Percentiles rank a stretch among this genome's conserved stretches.
Evolutionary conservation across 2,888 invertebrate species (phyloP).

Genomic region (Aplocera efformata): DNA sequence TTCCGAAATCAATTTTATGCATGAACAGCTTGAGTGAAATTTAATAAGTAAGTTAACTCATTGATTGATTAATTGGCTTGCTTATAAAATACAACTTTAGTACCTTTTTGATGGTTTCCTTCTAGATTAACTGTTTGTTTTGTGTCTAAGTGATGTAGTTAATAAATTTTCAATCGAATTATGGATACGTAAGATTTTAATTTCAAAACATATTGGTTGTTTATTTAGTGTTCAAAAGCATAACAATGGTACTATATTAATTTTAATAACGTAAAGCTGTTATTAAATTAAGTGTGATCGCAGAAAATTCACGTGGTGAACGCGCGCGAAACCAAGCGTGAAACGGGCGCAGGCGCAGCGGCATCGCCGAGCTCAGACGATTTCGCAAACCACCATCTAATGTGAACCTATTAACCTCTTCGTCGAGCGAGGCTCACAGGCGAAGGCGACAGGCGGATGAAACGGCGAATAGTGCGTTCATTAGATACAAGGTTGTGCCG

Average conservation of each 20-base stretch:
- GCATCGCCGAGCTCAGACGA: constrained; percentile 56
- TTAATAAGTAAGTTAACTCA: constrained; percentile 25
- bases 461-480: constrained; percentile 70
- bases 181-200: no score
- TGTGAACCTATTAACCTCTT: constrained; percentile 81
- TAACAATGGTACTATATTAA: constrained; percentile 22
- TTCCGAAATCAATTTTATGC: constrained; percentile 47
- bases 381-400: constrained; percentile 79
- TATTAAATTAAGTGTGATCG: constrained; percentile 21
- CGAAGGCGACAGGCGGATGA: constrained; percentile 78
- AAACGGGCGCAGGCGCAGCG: constrained; percentile 66
- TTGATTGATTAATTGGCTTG: background rate
- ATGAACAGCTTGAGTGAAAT: constrained; percentile 43
- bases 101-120: no score
- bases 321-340: constrained; percentile 69
- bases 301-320: constrained; percentile 39
- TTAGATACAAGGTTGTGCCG: constrained; percentile 75
- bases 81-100: no score
- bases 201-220: no score
- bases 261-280: constrained; percentile 18
- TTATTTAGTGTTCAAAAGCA: constrained; percentile 12
- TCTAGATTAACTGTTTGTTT: no score
- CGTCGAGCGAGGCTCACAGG: constrained; percentile 67
- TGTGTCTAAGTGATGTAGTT: no score
- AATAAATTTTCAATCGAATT: no score